Percentiles rank a stretch among this genome's conserved stretches.
Evolutionary conservation across 2,113 vertebrate genomes (phyloP).

Genomic region (Camelus dromedarius): DNA sequence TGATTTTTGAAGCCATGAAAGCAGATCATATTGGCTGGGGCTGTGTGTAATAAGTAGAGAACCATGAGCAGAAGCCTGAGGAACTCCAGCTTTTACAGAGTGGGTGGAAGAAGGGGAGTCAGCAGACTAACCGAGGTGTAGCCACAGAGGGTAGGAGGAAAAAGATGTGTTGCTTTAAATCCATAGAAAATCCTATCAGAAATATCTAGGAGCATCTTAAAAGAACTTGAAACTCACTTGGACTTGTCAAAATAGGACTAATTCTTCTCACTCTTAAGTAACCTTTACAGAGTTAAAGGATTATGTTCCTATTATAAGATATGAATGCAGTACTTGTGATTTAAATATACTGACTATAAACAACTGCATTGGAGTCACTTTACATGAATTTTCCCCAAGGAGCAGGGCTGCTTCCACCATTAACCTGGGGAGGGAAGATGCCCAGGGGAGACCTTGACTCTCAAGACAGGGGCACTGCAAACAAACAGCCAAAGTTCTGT

Average conservation of each 20-base stretch:
- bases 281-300: neutral
- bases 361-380: neutral
- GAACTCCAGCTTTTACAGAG: neutral
- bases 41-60: neutral
- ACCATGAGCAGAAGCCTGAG: neutral
- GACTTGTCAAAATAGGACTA: neutral
- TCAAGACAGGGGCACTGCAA: neutral
- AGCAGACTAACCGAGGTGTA: neutral
- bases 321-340: neutral
- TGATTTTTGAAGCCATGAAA: neutral
- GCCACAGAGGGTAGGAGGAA: too few relatives aligned
- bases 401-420: neutral
- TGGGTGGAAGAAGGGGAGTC: neutral
- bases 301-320: neutral
- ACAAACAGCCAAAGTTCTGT: neutral
- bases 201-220: neutral
- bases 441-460: neutral
- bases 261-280: neutral
- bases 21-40: too few relatives aligned
- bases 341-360: neutral
- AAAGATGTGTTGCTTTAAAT: neutral
- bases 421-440: neutral
- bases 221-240: neutral
- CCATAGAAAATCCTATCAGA: neutral
- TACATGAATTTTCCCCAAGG: neutral